Evolutionary conservation across 2,888 invertebrate genomes (phyloP), one percentile per base, ranked within the genome.

Genomic region (Spatulosminthurus flaviceps): DNA sequence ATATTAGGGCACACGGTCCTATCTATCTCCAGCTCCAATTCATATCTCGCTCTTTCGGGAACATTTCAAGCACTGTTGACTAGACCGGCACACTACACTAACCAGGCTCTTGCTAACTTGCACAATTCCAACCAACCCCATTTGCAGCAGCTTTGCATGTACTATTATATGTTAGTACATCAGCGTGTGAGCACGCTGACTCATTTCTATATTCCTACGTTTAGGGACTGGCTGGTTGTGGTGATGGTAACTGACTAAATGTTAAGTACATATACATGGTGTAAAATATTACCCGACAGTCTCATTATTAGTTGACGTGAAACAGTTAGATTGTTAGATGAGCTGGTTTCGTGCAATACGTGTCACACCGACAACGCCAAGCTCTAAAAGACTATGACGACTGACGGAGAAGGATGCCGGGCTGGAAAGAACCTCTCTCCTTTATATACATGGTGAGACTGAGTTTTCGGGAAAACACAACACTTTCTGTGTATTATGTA

Each of bases 271-370:
- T 16, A 51, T 19, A 51, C n/a, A 1, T n/a, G 5, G 9, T 19
- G 51, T 51, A 51, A 51, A 51, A 51, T 51, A 51, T 51, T 51
- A 34, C n/a, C 61, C 43, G 61, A 74, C 29, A 61, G 74, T 34
- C 74, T 61, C 60, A 74, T 74, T 74, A 74, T 74, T 43, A 61
- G 61, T 61, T 74, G 74, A 74, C 74, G 34, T 61, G 61, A 61
- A 74, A 74, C 74, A 74, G 74, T 74, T 74, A 73, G 73, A 73
- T 73, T 73, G 73, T 73, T 73, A 61, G 74, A 74, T 60, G 74
- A 74, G 74, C 74, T 60, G 61, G 74, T 74, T 74, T 74, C 64
- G 74, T 29, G 61, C 34, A 61, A 72, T 51, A 22, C 28, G 72
- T 72, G 72, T 74, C 29, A 74, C 74, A 74, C 61, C 34, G 28